Base-by-base conservation (phyloP, 2,797 vertebrate genomes). In the Myotis planiceps region DNA sequence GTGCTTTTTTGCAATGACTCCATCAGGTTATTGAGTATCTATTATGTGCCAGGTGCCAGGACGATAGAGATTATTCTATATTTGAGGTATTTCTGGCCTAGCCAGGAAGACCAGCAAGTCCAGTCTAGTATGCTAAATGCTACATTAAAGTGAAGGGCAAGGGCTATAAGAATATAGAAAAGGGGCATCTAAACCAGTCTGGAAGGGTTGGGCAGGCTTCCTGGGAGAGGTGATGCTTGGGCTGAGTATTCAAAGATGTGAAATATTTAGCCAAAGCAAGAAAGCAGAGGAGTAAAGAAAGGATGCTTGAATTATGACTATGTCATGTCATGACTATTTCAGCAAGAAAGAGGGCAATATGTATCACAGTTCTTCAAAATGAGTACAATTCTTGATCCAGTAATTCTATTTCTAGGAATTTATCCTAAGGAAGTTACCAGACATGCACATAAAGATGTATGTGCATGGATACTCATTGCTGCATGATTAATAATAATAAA, bases 351-450 rank as follows among this genome's bases (percentile, higher is more conserved):
- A 66, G 65, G 47, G 37, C 6, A 37, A 1, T 60, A 12, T 37
- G 45, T 37, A 66, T 66, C 37, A 74, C 32, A 60, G 39, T 68
- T 49, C 18, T 65, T 87, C 32, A 81, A 53, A 94, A 87, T n/a
- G 23, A 93, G 68, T 69, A 2, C 25, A 78, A 82, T 34, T 88
- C 58, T 89, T 92, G 9, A 69, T 84, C 91, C 39, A 69, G 45
- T 51, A 68, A 95, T 75, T 90, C 51, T 53, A 71, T 72, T 90
- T 97, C 94, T 93, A 88, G 42, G 74, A 89, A 96, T 95, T 82
- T 90, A 75, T 82, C 66, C 92, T 75, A n/a, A 94, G 93, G 92
- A 95, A 96, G 76, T 95, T 76, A 95, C 68, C 82, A 96, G 94
- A 93, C 51, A 88, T 49, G 58, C 47, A 96, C 60, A 66, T 93